Evolutionary conservation across 2,113 vertebrate genomes (phyloP).

Genomic region (Pteropus alecto): DNA sequence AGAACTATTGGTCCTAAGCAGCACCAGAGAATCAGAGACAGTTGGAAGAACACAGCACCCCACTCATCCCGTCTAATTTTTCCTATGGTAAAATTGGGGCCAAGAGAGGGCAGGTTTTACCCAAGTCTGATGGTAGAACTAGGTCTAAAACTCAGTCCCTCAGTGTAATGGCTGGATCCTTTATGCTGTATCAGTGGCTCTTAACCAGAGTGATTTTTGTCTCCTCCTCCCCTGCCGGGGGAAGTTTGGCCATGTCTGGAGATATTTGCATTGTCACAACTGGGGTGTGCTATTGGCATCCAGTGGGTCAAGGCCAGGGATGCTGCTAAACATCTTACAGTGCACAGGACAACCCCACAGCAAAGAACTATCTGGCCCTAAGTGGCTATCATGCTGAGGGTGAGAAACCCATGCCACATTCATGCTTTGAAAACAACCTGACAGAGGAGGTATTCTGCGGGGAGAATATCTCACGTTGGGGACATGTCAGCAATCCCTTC

Average conservation of each 20-base stretch:
- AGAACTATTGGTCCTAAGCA: background rate
- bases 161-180: fast-evolving
- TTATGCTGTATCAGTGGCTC: background rate
- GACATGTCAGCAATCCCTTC: fast-evolving
- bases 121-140: background rate
- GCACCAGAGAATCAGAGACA: background rate
- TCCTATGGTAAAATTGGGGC: background rate
- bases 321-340: too few species aligned
- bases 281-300: background rate
- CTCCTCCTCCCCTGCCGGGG: fast-evolving
- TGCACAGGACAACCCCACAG: background rate
- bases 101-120: background rate
- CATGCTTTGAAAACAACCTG: fast-evolving
- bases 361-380: fast-evolving
- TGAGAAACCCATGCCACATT: background rate
- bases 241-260: background rate
- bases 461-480: fast-evolving
- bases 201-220: background rate
- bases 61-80: background rate
- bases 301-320: fast-evolving
- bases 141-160: background rate
- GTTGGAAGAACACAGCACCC: background rate
- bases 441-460: fast-evolving
- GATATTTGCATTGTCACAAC: background rate
- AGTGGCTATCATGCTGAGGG: background rate